A percentile compares a stretch with the other conserved stretches of the same genome.
These are phyloP conservation scores for Zoanthus gigantus DNA, from an alignment of 92 coral and sea anemone species.

Conservation along the genomic window DNA sequence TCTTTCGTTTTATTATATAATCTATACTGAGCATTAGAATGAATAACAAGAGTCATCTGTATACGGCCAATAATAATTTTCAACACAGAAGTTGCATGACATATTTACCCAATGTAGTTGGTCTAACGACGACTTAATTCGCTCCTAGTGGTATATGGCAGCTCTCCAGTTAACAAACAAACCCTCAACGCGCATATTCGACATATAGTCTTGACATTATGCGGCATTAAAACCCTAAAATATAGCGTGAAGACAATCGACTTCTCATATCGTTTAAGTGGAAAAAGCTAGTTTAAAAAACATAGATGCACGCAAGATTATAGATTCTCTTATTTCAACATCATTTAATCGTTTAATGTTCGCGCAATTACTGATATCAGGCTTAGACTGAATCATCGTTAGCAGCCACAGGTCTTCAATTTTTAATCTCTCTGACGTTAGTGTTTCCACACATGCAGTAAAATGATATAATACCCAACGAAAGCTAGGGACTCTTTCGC, in stretches of 20 bases:
- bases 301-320: conserved; percentile 43
- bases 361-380: conserved; percentile 5
- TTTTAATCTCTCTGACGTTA: conserved; percentile 1
- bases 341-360: conserved; percentile 4
- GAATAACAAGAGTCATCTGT: neutral
- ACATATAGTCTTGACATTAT: neutral
- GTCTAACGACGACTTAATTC: neutral
- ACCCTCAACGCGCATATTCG: neutral
- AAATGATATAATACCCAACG: neutral
- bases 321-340: neutral
- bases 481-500: neutral
- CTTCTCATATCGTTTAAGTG: conserved; percentile 38
- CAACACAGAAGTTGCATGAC: neutral
- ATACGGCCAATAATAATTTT: neutral
- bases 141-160: conserved; percentile 23
- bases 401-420: neutral
- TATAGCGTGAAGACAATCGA: neutral
- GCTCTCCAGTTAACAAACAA: conserved; percentile 1
- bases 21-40: too few relatives aligned
- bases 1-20: too few relatives aligned
- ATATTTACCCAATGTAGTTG: neutral
- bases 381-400: neutral
- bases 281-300: conserved; percentile 20
- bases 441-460: neutral
- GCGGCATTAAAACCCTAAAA: conserved; percentile 3